Evolutionary conservation across 1,140 invertebrate species (phyloP).

Genomic region (Brachionus koreanus): DNA sequence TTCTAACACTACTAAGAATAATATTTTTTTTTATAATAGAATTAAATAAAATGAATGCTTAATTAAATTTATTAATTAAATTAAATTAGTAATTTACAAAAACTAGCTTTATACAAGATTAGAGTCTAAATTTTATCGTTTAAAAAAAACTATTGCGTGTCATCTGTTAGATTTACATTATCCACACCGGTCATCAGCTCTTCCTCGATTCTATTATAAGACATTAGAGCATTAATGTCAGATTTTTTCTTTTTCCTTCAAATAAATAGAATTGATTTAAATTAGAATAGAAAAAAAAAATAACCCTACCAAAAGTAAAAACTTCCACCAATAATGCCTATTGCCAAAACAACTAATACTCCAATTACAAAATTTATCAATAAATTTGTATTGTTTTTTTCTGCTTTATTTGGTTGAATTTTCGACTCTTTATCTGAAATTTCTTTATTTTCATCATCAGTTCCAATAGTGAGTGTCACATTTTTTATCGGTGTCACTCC

Average conservation of each 20-base stretch:
- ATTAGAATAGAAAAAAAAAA: background rate
- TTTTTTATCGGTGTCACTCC: background rate
- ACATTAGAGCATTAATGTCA: background rate
- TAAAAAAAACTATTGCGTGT: background rate
- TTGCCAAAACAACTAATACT: background rate
- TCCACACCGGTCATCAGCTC: slow-evolving; percentile 38
- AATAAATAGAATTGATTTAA: background rate
- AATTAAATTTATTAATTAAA: background rate
- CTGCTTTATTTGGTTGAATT: background rate
- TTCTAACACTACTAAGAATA: too few relatives aligned
- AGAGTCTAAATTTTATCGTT: background rate
- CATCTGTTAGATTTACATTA: slow-evolving; percentile 2
- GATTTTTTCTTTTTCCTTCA: background rate
- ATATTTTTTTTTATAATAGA: background rate
- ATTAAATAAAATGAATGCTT: background rate
- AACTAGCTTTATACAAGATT: background rate
- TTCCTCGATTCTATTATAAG: slow-evolving; percentile 31
- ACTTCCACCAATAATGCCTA: background rate
- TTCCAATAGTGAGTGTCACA: background rate
- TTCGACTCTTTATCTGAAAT: background rate
- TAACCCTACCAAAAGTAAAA: background rate
- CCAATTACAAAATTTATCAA: background rate
- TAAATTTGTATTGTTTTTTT: background rate
- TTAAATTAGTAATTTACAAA: background rate
- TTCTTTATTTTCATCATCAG: background rate